These are phyloP conservation scores for Zaprionus bogoriensis DNA, from an alignment of 2,888 invertebrate genomes.

Conservation along the genomic window DNA sequence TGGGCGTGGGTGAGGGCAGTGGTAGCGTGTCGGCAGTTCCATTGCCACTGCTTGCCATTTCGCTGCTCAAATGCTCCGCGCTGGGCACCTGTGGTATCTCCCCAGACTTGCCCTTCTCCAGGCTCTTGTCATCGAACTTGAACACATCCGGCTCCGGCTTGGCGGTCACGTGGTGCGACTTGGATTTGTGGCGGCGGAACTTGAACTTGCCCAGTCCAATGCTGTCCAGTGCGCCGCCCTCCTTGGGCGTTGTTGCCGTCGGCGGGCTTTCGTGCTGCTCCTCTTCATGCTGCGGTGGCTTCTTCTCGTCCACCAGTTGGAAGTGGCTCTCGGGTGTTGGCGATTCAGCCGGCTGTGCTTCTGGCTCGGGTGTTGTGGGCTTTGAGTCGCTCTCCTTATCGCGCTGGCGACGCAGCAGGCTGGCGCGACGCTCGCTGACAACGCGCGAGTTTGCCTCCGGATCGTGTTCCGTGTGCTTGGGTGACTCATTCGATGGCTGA, in stretches of 20 bases:
- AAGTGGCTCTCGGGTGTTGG: conserved; percentile 62
- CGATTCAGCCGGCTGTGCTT: conserved; percentile 15
- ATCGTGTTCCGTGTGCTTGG: conserved; percentile 68
- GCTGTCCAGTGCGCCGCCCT: conserved; percentile 39
- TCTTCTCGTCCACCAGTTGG: conserved; percentile 84
- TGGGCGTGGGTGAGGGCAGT: conserved; percentile 64
- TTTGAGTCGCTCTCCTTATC: conserved; percentile 54
- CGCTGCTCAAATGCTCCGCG: conserved; percentile 42
- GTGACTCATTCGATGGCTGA: conserved; percentile 46
- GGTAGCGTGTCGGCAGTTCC: conserved; percentile 21
- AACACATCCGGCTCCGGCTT: conserved; percentile 78
- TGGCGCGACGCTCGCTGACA: conserved; percentile 80
- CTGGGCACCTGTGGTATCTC: conserved; percentile 53
- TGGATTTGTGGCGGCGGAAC: conserved; percentile 65
- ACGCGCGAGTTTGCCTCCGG: conserved; percentile 79
- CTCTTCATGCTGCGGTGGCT: conserved; percentile 57
- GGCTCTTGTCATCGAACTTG: conserved; percentile 75
- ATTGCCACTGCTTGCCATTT: conserved; percentile 25
- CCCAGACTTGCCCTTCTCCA: conserved; percentile 47
- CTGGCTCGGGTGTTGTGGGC: conserved; percentile 39
- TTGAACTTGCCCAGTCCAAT: conserved; percentile 73
- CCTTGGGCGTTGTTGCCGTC: conserved; percentile 49
- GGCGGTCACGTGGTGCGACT: conserved; percentile 40
- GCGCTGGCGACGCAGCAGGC: conserved; percentile 73
- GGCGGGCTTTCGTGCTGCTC: conserved; percentile 10